Conservation (phyloP, 2,113 vertebrate species). For the western clawed frog (Xenopus tropicalis) region UCB_Xtro_10.0 CM004449.2:80387501-80388000, state of each 20-base stretch:
- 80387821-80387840: background rate
- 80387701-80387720: constrained; percentile 67
- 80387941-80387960: too few species aligned
- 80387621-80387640: constrained; percentile 66
- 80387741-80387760: constrained; percentile 64
- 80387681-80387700: constrained; percentile 75
- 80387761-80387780: background rate
- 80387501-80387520: constrained; percentile 71
- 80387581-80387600: constrained; percentile 78
- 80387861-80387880: too few species aligned
- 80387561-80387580: constrained; percentile 89
- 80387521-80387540: constrained; percentile 78
- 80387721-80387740: constrained; percentile 77
- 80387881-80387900: too few species aligned
- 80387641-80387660: constrained; percentile 84
- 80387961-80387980: too few species aligned
- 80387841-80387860: too few species aligned
- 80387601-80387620: constrained; percentile 67
- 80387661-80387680: constrained; percentile 72
- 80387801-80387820: too few species aligned
- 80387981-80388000: too few species aligned
- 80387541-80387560: constrained; percentile 76
- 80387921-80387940: too few species aligned
- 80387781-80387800: too few species aligned
- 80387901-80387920: too few species aligned